Conservation (phyloP, 1,140 invertebrate genomes). For the Triops longicaudatus region DNA sequence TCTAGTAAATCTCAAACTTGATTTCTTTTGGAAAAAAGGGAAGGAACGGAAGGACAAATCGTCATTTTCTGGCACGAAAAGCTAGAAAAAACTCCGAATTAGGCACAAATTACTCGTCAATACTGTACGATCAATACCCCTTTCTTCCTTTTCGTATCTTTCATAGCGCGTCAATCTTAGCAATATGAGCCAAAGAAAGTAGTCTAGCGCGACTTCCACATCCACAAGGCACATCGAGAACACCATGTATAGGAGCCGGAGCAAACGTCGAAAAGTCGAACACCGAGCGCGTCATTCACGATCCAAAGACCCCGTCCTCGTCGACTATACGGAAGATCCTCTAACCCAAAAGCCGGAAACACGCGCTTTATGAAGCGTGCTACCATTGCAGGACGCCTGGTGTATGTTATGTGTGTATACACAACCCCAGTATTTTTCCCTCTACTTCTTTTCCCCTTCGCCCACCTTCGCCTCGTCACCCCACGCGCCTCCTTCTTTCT, state of each 20-base stretch:
- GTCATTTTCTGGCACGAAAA: background rate
- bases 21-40: background rate
- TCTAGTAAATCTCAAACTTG: too few relatives aligned
- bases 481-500: background rate
- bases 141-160: background rate
- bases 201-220: background rate
- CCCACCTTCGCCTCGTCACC: background rate
- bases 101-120: background rate
- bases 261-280: background rate
- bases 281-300: background rate
- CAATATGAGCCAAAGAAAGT: background rate
- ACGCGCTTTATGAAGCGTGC: constrained; percentile 5
- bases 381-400: constrained; percentile 13
- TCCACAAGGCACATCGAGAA: background rate
- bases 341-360: constrained; percentile 7
- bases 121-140: background rate
- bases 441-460: background rate
- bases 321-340: background rate
- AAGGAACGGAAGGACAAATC: background rate
- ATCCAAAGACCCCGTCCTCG: background rate
- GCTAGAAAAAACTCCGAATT: background rate
- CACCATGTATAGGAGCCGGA: too few relatives aligned
- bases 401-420: constrained; percentile 8
- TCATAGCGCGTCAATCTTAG: background rate
- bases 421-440: constrained; percentile 4